Base-by-base conservation (phyloP, 2,888 invertebrate genomes). In the Diarsia dahlii region DNA sequence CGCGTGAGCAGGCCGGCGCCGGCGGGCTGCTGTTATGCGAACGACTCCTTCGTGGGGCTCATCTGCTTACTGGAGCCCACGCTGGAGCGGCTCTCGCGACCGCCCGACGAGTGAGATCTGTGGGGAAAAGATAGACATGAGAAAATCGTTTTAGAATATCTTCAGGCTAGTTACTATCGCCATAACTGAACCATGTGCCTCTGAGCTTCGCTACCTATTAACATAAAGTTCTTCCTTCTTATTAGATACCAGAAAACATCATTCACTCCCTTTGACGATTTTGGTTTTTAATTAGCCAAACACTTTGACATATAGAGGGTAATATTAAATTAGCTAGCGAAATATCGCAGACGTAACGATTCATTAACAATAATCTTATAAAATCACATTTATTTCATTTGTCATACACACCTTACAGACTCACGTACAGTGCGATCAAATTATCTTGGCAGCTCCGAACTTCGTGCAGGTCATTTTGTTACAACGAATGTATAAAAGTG, bases 31-130 rank as follows among this genome's bases (percentile, higher is more conserved):
- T 90, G 96, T 95, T 96, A 96, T 93, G 96, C 96, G 92, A 91
- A 93, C 89, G 96, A 94, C 77, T 96, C 96, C 88, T 95, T 95
- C 3, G 91, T 92, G 12, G 96, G 96, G 62, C 93, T 95, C 74
- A 91, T 82, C 66, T 92, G 94, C 92, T 96, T 95, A 74, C 93
- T 92, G 46, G 88, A 95, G 34, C 94, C 89, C 8, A 87, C 90
- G 89, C 95, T 95, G 2, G 94, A 90, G 28, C 96, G 95, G 82
- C 95, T 95, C 80, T 92, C 93, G 1, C 96, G 93, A 5, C 95
- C 96, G 81, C 94, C 96, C 2, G 95, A 91, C n/a, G 94, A 93
- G 65, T 93, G 94, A 20, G 95, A 96, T 90, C 96, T 96, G 89
- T 18, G 4, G 46, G 4, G 5, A 52, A 78, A 65, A 66, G n/a